Evolutionary conservation across 2,797 vertebrate genomes (phyloP).

Genomic region (Gymnoscopelus braueri): DNA sequence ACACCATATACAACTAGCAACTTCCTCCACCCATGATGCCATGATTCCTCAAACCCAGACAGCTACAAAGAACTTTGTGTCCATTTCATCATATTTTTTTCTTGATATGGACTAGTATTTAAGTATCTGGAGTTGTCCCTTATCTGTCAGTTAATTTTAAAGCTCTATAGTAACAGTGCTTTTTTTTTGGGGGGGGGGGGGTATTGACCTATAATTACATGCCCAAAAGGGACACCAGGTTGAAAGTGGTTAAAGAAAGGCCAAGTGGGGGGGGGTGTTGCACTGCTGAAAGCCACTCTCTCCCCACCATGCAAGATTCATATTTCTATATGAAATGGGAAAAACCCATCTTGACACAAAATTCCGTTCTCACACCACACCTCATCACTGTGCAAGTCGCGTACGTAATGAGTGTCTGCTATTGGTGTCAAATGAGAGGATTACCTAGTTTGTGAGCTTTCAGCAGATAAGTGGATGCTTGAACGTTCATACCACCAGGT

Average conservation of each 20-base stretch:
- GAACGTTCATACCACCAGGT: conserved; percentile 36
- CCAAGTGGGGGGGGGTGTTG: conserved; percentile 12
- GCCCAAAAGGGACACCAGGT: too few species aligned
- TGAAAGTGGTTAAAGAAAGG: neutral
- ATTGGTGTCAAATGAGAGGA: conserved; percentile 62
- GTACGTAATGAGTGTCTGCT: conserved; percentile 62
- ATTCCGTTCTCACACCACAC: conserved; percentile 21
- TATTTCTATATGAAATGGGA: conserved; percentile 47
- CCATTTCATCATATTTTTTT: too few species aligned
- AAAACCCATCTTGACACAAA: conserved; percentile 54
- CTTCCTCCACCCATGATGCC: too few species aligned
- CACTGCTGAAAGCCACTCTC: conserved; percentile 6
- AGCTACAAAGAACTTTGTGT: too few species aligned
- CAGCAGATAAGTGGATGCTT: conserved; percentile 63
- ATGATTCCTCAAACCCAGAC: too few species aligned
- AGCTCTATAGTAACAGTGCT: too few species aligned
- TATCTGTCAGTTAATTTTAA: too few species aligned
- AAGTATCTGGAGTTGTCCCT: neutral
- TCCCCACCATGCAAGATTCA: conserved; percentile 26
- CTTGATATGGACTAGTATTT: too few species aligned
- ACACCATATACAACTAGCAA: too few species aligned
- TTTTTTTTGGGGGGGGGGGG: conserved; percentile 13
- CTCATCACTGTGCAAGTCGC: conserved; percentile 31
- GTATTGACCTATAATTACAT: neutral
- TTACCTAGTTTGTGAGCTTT: conserved; percentile 67